These are phyloP conservation scores for Ailuropoda melanoleuca DNA, from an alignment of 2,113 vertebrate genomes.

Conservation along the genomic window DNA sequence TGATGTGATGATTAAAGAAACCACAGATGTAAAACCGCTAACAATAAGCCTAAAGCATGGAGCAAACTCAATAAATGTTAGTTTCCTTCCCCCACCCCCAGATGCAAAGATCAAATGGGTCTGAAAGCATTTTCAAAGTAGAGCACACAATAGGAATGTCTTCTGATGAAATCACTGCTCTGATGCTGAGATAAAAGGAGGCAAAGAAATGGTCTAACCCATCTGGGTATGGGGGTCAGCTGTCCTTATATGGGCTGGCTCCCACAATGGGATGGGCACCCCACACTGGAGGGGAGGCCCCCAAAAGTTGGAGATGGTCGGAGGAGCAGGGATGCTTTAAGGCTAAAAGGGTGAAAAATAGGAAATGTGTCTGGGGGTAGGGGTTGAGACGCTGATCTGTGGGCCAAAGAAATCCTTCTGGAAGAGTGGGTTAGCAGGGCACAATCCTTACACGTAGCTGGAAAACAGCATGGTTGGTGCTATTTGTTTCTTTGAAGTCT, in stretches of 20 bases:
- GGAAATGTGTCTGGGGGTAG: accelerated
- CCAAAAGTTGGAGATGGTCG: not conserved
- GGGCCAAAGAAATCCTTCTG: not conserved
- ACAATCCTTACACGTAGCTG: not conserved
- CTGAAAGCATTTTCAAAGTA: not conserved
- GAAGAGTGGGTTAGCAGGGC: not conserved
- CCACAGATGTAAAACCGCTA: not conserved
- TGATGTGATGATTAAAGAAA: not conserved
- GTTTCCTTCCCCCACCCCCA: not conserved
- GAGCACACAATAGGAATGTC: accelerated
- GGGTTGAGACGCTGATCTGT: not conserved
- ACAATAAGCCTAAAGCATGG: not conserved
- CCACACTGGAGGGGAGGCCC: not conserved
- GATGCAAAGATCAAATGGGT: not conserved
- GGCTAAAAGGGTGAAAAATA: not conserved
- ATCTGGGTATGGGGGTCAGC: not conserved
- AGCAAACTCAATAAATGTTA: not conserved
- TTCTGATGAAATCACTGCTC: not conserved
- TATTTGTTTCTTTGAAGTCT: not conserved
- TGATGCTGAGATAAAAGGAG: not conserved
- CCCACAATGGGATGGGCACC: too few relatives aligned
- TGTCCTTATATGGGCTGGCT: not conserved
- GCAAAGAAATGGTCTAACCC: not conserved
- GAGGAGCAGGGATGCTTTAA: not conserved
- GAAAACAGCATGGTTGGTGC: not conserved